Conservation (phyloP, 2,888 invertebrate genomes). For the Melinaea menophilus region DNA sequence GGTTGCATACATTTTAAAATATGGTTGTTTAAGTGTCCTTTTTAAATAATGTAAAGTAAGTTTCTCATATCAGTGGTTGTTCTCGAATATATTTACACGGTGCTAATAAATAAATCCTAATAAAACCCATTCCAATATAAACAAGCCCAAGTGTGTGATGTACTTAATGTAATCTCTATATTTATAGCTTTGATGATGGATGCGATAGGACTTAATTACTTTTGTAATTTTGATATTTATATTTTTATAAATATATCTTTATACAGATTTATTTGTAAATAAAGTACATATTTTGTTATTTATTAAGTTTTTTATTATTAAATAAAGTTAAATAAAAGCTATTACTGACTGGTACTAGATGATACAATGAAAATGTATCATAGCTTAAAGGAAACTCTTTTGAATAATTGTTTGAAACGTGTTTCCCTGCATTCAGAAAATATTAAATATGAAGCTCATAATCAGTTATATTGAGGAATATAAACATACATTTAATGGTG, state of each 20-base stretch:
- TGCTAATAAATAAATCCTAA: too few relatives aligned
- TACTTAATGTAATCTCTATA: too few relatives aligned
- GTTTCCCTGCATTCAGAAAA: background rate
- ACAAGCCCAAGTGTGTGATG: too few relatives aligned
- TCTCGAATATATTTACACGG: too few relatives aligned
- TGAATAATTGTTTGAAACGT: background rate
- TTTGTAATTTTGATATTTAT: background rate
- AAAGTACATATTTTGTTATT: background rate
- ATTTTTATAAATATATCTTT: background rate
- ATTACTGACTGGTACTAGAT: background rate
- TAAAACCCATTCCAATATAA: too few relatives aligned
- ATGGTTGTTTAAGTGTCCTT: too few relatives aligned
- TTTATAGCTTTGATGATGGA: background rate
- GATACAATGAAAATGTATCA: conserved; percentile 2
- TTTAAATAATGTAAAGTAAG: too few relatives aligned
- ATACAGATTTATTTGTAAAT: background rate
- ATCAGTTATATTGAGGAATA: background rate
- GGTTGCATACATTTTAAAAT: too few relatives aligned
- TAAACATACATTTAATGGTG: background rate
- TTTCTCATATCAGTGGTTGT: too few relatives aligned
- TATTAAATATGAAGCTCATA: conserved; percentile 4
- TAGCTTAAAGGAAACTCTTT: background rate
- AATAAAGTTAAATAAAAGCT: conserved; percentile 2
- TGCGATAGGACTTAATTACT: background rate
- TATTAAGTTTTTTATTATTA: background rate